Conservation (phyloP, 2,113 vertebrate species). For the Agelaius phoeniceus region DNA sequence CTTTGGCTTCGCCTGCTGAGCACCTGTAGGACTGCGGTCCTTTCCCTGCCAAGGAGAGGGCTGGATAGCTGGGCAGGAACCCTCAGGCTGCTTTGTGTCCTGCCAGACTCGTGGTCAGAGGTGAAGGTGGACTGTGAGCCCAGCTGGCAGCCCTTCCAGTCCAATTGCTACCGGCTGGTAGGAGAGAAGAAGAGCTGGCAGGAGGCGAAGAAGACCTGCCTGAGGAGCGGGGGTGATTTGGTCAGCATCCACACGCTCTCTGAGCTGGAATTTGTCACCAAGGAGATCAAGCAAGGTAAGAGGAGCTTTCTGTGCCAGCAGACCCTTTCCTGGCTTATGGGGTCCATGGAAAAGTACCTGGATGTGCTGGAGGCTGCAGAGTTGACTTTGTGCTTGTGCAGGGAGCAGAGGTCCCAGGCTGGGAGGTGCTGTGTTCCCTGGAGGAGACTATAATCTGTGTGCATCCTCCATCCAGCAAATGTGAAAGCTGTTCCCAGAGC, state of each 20-base stretch:
- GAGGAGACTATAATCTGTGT: fast-evolving
- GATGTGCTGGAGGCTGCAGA: background rate
- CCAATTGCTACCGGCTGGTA: constrained; percentile 90
- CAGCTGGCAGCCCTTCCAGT: constrained; percentile 92
- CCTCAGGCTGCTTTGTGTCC: background rate
- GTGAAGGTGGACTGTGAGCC: constrained; percentile 88
- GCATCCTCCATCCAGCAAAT: background rate
- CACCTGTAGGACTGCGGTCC: fast-evolving
- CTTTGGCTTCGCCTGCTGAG: background rate
- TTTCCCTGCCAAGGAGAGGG: background rate
- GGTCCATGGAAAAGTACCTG: background rate
- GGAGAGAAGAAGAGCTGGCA: constrained; percentile 88
- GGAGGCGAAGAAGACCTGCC: constrained; percentile 85
- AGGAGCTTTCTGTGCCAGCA: background rate
- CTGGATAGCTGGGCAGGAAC: background rate
- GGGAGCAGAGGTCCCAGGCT: background rate
- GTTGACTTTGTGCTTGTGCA: background rate
- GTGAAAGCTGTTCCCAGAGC: background rate
- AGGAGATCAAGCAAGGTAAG: constrained; percentile 86
- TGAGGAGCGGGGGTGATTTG: constrained; percentile 87
- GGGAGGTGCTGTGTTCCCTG: background rate
- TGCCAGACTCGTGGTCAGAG: constrained; percentile 70
- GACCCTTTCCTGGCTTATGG: background rate
- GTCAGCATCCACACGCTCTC: constrained; percentile 92
- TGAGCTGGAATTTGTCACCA: constrained; percentile 92